Percentiles rank a stretch among this genome's conserved stretches.
Conservation (phyloP, 2,797 vertebrate genomes). For the Eurystomus glaucurus region DNA sequence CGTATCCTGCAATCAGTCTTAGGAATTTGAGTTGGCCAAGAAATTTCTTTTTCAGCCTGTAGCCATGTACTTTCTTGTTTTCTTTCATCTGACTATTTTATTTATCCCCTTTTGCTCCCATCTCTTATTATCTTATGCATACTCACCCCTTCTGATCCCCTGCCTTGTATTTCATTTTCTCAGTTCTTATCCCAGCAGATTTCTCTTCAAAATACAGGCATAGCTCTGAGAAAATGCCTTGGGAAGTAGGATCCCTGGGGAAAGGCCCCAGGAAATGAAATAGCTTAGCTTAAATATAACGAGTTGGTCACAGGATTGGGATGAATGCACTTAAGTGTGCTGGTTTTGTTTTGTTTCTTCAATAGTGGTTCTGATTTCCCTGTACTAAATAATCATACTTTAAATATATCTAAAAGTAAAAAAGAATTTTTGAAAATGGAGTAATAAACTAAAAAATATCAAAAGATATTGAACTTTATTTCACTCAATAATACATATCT, state of each 20-base stretch:
- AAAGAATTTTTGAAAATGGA: background rate
- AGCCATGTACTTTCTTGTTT: constrained; percentile 47
- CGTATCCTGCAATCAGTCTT: constrained; percentile 56
- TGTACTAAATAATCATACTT: background rate
- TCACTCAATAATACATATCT: background rate
- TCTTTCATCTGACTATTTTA: constrained; percentile 65
- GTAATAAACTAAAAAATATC: background rate
- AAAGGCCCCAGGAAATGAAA: constrained; percentile 67
- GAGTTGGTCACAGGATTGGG: constrained; percentile 4
- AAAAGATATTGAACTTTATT: constrained; percentile 8
- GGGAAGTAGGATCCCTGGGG: constrained; percentile 50
- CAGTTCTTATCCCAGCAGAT: constrained; percentile 69
- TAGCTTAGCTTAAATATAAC: constrained; percentile 59
- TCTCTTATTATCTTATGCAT: constrained; percentile 70
- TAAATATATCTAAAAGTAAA: background rate
- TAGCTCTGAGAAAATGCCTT: constrained; percentile 74
- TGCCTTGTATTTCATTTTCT: constrained; percentile 79
- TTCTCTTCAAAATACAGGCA: constrained; percentile 71
- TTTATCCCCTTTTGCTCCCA: constrained; percentile 68
- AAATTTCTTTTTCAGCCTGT: constrained; percentile 54
- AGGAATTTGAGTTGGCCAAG: constrained; percentile 57
- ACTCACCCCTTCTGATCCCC: constrained; percentile 59
- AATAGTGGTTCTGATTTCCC: background rate
- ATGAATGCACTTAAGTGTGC: constrained; percentile 23
- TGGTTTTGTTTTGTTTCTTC: constrained; percentile 4